A percentile compares a stretch with the other conserved stretches of the same genome.
Conservation (phyloP, 2,888 invertebrate genomes). For the Lepetodrilus schrolli region DNA sequence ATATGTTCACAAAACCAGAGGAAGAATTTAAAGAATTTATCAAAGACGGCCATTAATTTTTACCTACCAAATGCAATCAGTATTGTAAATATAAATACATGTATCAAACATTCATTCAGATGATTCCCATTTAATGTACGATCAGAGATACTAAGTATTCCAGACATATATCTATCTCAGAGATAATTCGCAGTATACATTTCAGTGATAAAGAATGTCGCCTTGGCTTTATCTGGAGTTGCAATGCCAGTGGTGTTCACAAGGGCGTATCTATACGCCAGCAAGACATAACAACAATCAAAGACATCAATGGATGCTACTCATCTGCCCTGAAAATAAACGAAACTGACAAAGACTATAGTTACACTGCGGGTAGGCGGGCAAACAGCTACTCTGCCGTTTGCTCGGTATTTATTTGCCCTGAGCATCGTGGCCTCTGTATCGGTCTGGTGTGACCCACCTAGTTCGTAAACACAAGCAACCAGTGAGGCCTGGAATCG, state of each 20-base stretch:
- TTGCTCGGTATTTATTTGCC: background rate
- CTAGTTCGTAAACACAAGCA: background rate
- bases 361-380: background rate
- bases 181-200: too few relatives aligned
- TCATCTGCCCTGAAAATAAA: conserved; percentile 23
- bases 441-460: background rate
- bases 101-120: too few relatives aligned
- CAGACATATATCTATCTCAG: too few relatives aligned
- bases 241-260: background rate
- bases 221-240: background rate
- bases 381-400: background rate
- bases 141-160: too few relatives aligned
- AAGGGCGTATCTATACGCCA: background rate
- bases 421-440: background rate
- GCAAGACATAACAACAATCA: conserved; percentile 21
- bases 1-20: too few relatives aligned
- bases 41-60: too few relatives aligned
- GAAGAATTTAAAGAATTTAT: too few relatives aligned
- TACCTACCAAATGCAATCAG: too few relatives aligned
- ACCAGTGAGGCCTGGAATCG: background rate
- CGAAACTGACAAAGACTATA: conserved; percentile 16
- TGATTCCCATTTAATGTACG: too few relatives aligned
- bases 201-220: background rate
- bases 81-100: too few relatives aligned
- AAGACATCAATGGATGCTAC: background rate